Evolutionary conservation across 2,113 vertebrate genomes (phyloP), one percentile per base, ranked within the genome.

Genomic region (Anarrhichthys ocellatus): DNA sequence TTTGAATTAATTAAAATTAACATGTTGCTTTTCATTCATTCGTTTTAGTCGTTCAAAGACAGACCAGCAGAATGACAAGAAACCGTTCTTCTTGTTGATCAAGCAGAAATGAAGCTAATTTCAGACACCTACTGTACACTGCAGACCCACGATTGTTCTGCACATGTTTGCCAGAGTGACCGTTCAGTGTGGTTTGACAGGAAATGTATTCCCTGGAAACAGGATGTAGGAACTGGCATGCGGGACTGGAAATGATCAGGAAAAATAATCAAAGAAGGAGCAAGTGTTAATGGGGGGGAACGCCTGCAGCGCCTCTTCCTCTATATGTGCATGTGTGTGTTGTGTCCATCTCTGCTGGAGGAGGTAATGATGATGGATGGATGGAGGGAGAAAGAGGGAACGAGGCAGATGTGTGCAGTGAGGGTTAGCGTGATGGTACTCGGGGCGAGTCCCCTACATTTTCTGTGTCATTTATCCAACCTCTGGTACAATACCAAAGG

Each of bases 261-360:
- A 90, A 92, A 91, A 92, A 93, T 90, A 93, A 91, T 92, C 90
- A 93, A 85, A 92, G 81, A 83, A 76, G 84, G 87, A 89, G 81
- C 89, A 86, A 86, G 91, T 88, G 92, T 91, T 92, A 91, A 93
- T 90, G 91, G 89, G 83, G 83, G 82, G 76, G 87, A 94, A 92
- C 76, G 82, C 89, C 89, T 90, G 86, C 81, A 87, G 89, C 70
- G 75, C 75, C 82, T 86, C 88, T 84, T 85, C 85, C 78, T 89
- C 83, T 84, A 22, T 77, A 61, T 82, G 77, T 75, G 22, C 80
- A 36, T 63, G 34, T 79, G 76, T 76, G 34, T 79, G 65, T 81
- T 79, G 54, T 84, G 80, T 88, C 66, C 68, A 63, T 87, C 80
- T 83, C 54, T 80, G 80, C 56, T 67, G 50, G 65, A 79, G 66